Evolutionary conservation across 2,888 invertebrate genomes (phyloP).

Genomic region (Drosophila testacea): DNA sequence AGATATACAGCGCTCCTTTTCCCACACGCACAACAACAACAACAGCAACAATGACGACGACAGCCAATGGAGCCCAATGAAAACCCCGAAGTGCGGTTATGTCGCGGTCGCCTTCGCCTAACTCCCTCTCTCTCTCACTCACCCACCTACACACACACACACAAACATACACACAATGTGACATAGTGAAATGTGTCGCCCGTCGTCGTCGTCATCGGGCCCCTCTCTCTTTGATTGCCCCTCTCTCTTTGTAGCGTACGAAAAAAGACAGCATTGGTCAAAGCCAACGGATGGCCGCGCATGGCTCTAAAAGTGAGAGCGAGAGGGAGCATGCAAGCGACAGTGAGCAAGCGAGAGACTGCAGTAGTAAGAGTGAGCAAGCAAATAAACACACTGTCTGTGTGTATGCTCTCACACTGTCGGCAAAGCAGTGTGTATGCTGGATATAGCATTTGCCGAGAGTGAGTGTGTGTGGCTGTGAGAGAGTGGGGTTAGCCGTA

Average conservation of each 20-base stretch:
- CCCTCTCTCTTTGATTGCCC: slow-evolving; percentile 22
- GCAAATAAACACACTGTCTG: slow-evolving; percentile 11
- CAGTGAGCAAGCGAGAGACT: slow-evolving; percentile 12
- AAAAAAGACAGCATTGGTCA: slow-evolving; percentile 70
- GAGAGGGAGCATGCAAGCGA: slow-evolving; percentile 42
- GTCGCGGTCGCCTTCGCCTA: slow-evolving; percentile 41
- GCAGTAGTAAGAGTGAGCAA: slow-evolving; percentile 8
- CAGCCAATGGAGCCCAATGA: slow-evolving; percentile 57
- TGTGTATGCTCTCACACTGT: slow-evolving; percentile 43
- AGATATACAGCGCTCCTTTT: slow-evolving; percentile 57
- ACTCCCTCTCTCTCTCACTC: background rate
- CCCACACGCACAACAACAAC: slow-evolving; percentile 52
- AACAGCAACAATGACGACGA: slow-evolving; percentile 28
- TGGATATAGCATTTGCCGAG: background rate
- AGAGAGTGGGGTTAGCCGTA: too few relatives aligned
- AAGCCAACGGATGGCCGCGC: slow-evolving; percentile 70
- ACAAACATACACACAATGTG: slow-evolving; percentile 28
- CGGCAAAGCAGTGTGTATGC: slow-evolving; percentile 50
- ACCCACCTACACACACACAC: slow-evolving; percentile 11
- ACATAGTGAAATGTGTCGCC: slow-evolving; percentile 61
- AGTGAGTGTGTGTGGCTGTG: background rate
- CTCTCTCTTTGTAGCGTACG: slow-evolving; percentile 15
- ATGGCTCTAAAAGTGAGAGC: slow-evolving; percentile 49
- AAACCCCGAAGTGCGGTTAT: slow-evolving; percentile 63
- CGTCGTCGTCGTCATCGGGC: slow-evolving; percentile 30